Percentiles rank a stretch among this genome's conserved stretches.
phyloP scores from a whole-genome alignment of 2,797 vertebrate species.

The Gila robusta region DNA sequence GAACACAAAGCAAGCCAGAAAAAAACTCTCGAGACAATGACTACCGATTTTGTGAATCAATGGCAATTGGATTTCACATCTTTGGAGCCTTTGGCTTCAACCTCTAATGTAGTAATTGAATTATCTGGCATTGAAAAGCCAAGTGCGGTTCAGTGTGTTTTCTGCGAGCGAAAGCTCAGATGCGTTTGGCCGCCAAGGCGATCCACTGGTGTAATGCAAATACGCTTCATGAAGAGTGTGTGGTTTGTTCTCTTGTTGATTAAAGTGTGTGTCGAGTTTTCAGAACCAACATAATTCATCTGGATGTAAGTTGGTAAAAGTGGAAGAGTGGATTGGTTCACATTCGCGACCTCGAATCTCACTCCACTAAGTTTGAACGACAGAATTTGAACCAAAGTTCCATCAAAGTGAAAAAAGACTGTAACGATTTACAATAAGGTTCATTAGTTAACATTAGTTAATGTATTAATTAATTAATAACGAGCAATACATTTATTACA shows the following conservation, averaged over 20 bases:
- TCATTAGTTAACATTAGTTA: too few species aligned
- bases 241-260: constrained; percentile 9
- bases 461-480: too few species aligned
- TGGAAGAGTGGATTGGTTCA: background rate
- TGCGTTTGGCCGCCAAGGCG: background rate
- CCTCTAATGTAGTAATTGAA: constrained; percentile 63
- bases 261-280: constrained; percentile 29
- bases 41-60: constrained; percentile 68
- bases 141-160: constrained; percentile 37
- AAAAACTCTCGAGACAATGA: constrained; percentile 58
- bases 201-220: background rate
- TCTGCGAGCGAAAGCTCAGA: background rate
- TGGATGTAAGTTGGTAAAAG: background rate
- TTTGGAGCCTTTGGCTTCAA: constrained; percentile 48
- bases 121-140: constrained; percentile 52
- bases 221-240: constrained; percentile 4
- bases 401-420: background rate
- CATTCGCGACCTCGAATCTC: background rate
- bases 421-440: too few species aligned
- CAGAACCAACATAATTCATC: constrained; percentile 17
- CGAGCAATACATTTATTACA: too few species aligned
- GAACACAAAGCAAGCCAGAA: constrained; percentile 27
- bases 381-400: background rate
- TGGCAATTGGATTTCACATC: constrained; percentile 69
- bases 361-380: background rate